Evolutionary conservation across 2,888 invertebrate genomes (phyloP).

Genomic region (Erebia epiphron): DNA sequence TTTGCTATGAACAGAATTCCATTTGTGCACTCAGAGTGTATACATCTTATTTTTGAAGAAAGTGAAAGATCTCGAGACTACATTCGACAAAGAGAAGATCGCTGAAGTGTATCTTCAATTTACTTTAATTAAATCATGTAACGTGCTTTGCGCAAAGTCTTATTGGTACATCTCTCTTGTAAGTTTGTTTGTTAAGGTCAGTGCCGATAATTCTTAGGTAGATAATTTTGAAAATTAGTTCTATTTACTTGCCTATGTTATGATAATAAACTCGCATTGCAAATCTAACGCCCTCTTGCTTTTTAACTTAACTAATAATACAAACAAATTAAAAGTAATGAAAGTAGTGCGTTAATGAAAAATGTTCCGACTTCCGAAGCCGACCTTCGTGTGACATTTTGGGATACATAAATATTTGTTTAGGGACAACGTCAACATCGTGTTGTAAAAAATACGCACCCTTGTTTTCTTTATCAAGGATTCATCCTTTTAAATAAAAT

Average conservation of each 20-base stretch:
- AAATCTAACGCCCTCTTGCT: background rate
- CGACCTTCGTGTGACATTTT: slow-evolving; percentile 38
- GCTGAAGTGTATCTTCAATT: slow-evolving; percentile 12
- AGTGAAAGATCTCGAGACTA: slow-evolving; percentile 17
- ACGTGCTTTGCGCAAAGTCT: slow-evolving; percentile 1
- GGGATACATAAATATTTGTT: slow-evolving; percentile 44
- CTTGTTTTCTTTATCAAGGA: background rate
- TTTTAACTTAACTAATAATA: background rate
- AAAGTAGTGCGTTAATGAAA: slow-evolving; percentile 39
- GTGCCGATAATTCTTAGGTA: too few species aligned
- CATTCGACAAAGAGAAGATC: slow-evolving; percentile 8
- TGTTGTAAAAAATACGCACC: slow-evolving; percentile 23
- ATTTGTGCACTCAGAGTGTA: slow-evolving; percentile 3
- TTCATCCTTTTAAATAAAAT: slow-evolving; percentile 3
- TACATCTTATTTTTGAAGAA: slow-evolving; percentile 17
- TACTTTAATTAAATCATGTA: slow-evolving; percentile 15
- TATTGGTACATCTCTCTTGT: background rate
- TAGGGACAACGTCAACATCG: slow-evolving; percentile 21
- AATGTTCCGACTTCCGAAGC: slow-evolving; percentile 35
- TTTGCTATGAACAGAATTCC: slow-evolving; percentile 6
- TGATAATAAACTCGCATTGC: background rate
- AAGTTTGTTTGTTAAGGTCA: background rate
- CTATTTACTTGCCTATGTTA: background rate
- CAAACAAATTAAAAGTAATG: slow-evolving; percentile 17
- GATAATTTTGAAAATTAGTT: background rate